Evolutionary conservation across 2,888 invertebrate genomes (phyloP).

Genomic region (Imbricaverruca yamaguchii): DNA sequence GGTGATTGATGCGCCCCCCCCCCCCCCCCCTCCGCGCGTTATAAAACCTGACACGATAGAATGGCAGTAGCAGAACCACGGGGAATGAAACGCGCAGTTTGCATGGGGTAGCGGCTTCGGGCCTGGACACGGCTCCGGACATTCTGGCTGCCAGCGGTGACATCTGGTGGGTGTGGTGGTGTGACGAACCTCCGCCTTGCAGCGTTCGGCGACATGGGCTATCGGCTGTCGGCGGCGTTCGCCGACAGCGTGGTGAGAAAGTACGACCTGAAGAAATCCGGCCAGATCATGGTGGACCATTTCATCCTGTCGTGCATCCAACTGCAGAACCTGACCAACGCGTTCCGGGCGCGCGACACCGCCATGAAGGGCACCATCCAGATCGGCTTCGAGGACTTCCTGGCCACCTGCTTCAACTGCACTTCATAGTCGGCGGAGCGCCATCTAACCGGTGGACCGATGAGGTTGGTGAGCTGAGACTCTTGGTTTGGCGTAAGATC

Average conservation of each 20-base stretch:
- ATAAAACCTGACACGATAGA: too few relatives aligned
- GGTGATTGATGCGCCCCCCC: too few relatives aligned
- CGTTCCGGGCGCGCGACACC: slow-evolving; percentile 69
- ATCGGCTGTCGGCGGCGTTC: slow-evolving; percentile 70
- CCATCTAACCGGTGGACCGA: background rate
- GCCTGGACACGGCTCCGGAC: background rate
- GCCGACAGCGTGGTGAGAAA: slow-evolving; percentile 61
- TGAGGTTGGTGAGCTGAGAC: background rate
- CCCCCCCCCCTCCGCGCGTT: too few relatives aligned
- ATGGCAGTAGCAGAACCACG: too few relatives aligned
- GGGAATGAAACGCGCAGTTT: background rate
- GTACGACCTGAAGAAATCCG: slow-evolving; percentile 47
- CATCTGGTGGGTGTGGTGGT: background rate
- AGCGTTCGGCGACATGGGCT: slow-evolving; percentile 84
- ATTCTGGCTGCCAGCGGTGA: background rate
- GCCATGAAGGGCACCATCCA: slow-evolving; percentile 73
- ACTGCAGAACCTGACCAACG: slow-evolving; percentile 74
- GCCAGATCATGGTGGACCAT: slow-evolving; percentile 60
- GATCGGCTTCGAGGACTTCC: slow-evolving; percentile 84
- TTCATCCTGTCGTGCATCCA: slow-evolving; percentile 85
- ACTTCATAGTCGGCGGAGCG: background rate
- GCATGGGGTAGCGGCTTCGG: background rate
- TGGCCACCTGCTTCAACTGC: slow-evolving; percentile 64
- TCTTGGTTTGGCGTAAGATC: background rate
- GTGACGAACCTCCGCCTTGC: slow-evolving; percentile 31